Evolutionary conservation across 1,140 invertebrate species (phyloP).

Genomic region (Penaeus indicus): DNA sequence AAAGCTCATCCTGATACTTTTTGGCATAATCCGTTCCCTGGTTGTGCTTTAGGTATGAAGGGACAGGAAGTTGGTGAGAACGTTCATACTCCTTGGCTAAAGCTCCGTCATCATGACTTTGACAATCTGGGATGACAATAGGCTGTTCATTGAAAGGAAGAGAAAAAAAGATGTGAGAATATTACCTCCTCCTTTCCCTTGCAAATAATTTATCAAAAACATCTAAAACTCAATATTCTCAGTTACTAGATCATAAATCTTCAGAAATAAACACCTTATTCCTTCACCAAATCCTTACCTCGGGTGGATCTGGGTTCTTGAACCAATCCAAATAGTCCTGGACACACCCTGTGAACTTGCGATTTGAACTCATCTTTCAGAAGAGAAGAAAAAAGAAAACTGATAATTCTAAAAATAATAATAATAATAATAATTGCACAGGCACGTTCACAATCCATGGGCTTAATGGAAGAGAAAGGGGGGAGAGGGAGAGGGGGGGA

Average conservation of each 20-base stretch:
- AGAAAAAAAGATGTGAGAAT: neutral
- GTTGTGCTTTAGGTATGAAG: slow-evolving; percentile 1
- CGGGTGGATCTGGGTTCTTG: neutral
- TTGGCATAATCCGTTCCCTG: slow-evolving; percentile 31
- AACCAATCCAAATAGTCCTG: slow-evolving; percentile 30
- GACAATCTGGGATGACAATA: slow-evolving; percentile 35
- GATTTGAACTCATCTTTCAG: no score
- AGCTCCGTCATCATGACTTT: neutral
- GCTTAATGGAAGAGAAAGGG: no score
- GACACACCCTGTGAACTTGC: slow-evolving; percentile 7
- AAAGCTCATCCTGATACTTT: slow-evolving; percentile 41
- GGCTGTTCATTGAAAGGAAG: neutral
- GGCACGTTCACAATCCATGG: no score
- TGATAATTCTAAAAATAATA: neutral
- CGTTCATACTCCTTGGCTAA: neutral
- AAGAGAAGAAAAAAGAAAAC: neutral
- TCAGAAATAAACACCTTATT: no score
- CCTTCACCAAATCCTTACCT: neutral
- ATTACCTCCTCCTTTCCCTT: no score
- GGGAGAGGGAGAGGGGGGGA: no score
- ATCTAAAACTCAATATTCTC: no score
- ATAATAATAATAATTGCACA: neutral
- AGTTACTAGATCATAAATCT: no score
- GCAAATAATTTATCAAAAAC: no score
- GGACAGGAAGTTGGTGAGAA: neutral